Conservation (phyloP, 1,140 invertebrate genomes). For the Pseudomyrmex cubaensis region DNA sequence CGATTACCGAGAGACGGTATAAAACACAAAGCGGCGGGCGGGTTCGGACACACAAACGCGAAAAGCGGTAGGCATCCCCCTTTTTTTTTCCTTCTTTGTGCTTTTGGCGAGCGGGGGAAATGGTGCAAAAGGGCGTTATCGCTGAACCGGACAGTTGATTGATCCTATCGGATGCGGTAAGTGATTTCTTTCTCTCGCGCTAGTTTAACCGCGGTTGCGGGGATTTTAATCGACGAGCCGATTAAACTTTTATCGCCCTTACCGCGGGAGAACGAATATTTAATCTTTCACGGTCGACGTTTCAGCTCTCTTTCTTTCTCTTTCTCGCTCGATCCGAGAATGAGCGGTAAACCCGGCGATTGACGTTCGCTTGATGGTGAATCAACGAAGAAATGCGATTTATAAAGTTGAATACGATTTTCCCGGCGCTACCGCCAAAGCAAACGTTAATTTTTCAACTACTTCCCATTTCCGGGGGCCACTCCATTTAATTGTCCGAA, state of each 20-base stretch:
- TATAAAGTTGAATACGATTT: constrained; percentile 43
- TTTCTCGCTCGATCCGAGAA: too few species aligned
- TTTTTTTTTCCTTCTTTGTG: constrained; percentile 50
- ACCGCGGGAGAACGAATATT: constrained; percentile 66
- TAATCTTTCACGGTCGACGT: constrained; percentile 65
- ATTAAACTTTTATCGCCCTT: constrained; percentile 71
- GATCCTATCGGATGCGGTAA: constrained; percentile 59
- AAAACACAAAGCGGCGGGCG: constrained; percentile 33
- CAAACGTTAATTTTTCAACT: constrained; percentile 46
- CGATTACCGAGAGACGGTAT: constrained; percentile 18
- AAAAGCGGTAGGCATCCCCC: background rate
- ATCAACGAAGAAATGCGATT: constrained; percentile 63
- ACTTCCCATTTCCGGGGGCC: background rate
- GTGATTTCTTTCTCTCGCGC: constrained; percentile 59
- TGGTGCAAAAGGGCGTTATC: constrained; percentile 58
- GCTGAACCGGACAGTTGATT: constrained; percentile 57
- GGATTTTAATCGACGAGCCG: constrained; percentile 60
- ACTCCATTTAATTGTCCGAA: constrained; percentile 24
- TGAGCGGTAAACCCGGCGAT: constrained; percentile 1
- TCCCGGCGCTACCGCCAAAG: background rate
- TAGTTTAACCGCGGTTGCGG: constrained; percentile 41
- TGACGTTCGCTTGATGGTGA: constrained; percentile 29
- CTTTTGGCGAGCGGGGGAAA: constrained; percentile 49
- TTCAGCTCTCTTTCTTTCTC: background rate
- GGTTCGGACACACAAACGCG: constrained; percentile 26